Evolutionary conservation across 2,888 invertebrate genomes (phyloP).

Genomic region (Bruchidius siliquastri): DNA sequence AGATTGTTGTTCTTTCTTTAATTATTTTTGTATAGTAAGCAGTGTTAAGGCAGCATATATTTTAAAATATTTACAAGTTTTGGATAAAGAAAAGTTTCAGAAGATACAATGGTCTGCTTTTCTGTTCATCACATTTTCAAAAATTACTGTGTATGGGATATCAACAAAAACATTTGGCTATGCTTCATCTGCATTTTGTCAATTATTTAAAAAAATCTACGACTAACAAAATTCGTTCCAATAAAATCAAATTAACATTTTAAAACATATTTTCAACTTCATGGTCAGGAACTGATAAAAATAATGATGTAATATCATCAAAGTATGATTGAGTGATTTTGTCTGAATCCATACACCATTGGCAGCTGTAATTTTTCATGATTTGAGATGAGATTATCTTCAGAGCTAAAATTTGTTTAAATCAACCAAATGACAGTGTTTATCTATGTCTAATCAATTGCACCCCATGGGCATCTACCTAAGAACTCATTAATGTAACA

Average conservation of each 20-base stretch:
- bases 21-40: too few relatives aligned
- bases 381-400: not conserved
- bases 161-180: not conserved
- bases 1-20: too few relatives aligned
- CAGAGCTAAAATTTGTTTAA: not conserved
- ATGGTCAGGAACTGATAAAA: too few relatives aligned
- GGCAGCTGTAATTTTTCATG: not conserved
- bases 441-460: not conserved
- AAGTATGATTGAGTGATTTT: not conserved
- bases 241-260: too few relatives aligned
- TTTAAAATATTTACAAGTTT: too few relatives aligned
- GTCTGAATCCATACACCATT: not conserved
- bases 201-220: not conserved
- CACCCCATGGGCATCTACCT: not conserved
- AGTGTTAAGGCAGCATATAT: too few relatives aligned
- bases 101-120: too few relatives aligned
- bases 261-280: too few relatives aligned
- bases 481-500: too few relatives aligned
- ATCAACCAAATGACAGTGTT: not conserved
- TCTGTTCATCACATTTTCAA: not conserved
- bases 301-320: too few relatives aligned
- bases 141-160: not conserved
- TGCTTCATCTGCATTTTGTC: not conserved
- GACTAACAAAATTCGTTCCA: too few relatives aligned
- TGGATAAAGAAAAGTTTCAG: too few relatives aligned